Evolutionary conservation across 2,797 vertebrate genomes (phyloP).

Genomic region (Huso huso): DNA sequence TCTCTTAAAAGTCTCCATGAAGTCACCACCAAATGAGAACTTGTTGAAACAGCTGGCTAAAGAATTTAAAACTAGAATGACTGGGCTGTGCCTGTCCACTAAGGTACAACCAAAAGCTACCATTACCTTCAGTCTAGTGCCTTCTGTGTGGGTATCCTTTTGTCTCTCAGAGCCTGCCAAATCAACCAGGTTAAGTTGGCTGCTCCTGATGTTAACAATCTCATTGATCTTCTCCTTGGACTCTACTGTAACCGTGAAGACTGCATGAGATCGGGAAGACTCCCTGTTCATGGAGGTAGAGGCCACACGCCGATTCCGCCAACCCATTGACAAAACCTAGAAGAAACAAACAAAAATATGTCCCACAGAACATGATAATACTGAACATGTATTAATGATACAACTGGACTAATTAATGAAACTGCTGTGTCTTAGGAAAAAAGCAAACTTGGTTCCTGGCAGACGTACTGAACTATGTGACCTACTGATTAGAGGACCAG

Average conservation of each 20-base stretch:
- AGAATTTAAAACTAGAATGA: background rate
- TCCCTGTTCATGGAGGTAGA: conserved; percentile 96
- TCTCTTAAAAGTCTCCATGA: no score
- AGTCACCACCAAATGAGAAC: no score
- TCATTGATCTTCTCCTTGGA: conserved; percentile 82
- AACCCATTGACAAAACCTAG: conserved; percentile 83
- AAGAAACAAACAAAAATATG: background rate
- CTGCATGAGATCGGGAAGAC: conserved; percentile 89
- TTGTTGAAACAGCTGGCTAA: no score
- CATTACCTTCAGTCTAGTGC: conserved; percentile 78
- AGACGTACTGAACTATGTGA: no score
- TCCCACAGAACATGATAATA: background rate
- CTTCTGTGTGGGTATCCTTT: conserved; percentile 84
- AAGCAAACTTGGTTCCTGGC: no score
- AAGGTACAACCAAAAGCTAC: background rate
- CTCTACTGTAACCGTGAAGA: conserved; percentile 86
- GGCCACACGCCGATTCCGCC: conserved; percentile 88
- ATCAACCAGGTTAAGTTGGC: conserved; percentile 88
- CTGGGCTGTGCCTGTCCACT: background rate
- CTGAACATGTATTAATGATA: no score
- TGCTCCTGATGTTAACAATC: conserved; percentile 82
- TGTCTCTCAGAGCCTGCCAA: conserved; percentile 92
- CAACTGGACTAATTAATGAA: no score
- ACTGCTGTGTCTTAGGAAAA: no score
- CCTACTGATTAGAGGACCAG: no score